A percentile compares a stretch with the other conserved stretches of the same genome.
Conservation (phyloP, 2,797 vertebrate genomes). For the Muscicapa striata region DNA sequence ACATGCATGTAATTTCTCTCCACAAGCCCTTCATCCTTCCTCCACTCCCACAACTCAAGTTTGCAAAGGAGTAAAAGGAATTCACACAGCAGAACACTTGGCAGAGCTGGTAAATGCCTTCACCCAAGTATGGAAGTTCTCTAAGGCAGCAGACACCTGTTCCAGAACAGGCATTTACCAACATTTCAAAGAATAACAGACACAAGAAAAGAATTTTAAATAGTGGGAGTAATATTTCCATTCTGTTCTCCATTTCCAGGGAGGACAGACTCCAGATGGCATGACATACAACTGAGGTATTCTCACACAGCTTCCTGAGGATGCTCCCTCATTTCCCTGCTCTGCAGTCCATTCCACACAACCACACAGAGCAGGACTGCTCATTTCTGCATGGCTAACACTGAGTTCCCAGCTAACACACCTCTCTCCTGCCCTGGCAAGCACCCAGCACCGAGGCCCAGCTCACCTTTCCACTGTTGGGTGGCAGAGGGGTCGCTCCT, state of each 20-base stretch:
- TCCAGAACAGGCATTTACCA: neutral
- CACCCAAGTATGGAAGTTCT: neutral
- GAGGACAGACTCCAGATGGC: neutral
- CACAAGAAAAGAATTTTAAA: neutral
- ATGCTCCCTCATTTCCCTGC: neutral
- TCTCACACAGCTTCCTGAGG: neutral
- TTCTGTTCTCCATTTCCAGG: neutral
- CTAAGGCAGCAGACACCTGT: neutral
- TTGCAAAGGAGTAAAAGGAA: neutral
- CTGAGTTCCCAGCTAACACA: accelerated
- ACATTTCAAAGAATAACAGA: neutral
- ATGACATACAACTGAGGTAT: neutral
- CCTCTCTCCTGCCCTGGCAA: neutral
- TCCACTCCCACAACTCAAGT: neutral
- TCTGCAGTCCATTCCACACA: neutral
- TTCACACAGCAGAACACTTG: neutral
- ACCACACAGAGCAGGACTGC: too few species aligned
- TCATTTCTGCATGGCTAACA: neutral
- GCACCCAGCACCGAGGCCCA: neutral
- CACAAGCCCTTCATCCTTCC: neutral
- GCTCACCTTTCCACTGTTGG: conserved; percentile 94
- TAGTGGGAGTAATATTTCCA: neutral
- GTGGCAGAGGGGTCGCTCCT: conserved; percentile 94
- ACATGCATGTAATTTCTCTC: neutral
- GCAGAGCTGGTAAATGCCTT: neutral